A percentile compares a stretch with the other conserved stretches of the same genome.
Evolutionary conservation across 2,888 invertebrate species (phyloP).

Genomic region (Microplitis manilae): DNA sequence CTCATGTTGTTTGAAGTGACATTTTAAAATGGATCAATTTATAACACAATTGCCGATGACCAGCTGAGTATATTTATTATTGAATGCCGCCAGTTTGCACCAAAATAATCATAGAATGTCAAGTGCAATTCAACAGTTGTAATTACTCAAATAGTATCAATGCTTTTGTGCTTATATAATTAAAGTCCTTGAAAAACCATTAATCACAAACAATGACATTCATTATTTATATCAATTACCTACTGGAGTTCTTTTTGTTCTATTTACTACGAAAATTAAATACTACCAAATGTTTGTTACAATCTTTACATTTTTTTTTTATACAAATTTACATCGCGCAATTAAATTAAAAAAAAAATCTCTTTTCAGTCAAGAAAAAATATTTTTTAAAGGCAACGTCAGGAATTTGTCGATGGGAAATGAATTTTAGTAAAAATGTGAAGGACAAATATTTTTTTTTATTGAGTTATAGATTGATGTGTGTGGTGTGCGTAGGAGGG

Average conservation of each 20-base stretch:
- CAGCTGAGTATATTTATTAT: not conserved
- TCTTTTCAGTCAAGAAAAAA: no score
- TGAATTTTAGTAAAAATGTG: no score
- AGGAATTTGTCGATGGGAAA: no score
- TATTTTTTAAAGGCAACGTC: no score
- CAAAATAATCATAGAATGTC: not conserved
- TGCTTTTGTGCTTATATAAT: not conserved
- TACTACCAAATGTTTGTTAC: not conserved
- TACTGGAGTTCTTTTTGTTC: not conserved
- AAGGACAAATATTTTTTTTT: not conserved
- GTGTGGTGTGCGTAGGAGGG: not conserved
- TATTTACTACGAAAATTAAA: not conserved
- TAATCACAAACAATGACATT: slow-evolving; percentile 14
- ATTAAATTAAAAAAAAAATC: no score
- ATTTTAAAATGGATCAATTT: not conserved
- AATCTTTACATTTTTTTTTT: no score
- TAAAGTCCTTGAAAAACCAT: slow-evolving; percentile 5
- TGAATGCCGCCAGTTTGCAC: not conserved
- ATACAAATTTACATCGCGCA: no score
- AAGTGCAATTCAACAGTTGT: not conserved
- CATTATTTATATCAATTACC: slow-evolving; percentile 13
- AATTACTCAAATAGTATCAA: not conserved
- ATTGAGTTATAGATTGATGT: not conserved
- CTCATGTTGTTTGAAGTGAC: not conserved
- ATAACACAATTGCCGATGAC: not conserved